A percentile compares a stretch with the other conserved stretches of the same genome.
These are phyloP conservation scores for Aphis gossypii DNA, from an alignment of 1,140 invertebrate species.

Conservation along the genomic window DNA sequence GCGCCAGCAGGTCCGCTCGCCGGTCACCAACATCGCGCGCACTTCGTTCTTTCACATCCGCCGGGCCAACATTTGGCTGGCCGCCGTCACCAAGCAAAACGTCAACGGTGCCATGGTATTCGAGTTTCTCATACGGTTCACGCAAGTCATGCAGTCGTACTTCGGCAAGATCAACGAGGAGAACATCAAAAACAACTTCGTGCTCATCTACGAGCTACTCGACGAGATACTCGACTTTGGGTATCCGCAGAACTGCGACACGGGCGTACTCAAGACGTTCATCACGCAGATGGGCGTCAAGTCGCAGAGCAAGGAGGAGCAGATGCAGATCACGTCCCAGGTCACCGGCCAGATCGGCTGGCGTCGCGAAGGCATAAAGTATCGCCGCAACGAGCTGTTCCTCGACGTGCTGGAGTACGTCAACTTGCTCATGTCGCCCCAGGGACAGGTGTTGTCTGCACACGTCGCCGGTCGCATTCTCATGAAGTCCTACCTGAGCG, in stretches of 20 bases:
- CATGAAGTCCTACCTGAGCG: constrained; percentile 99
- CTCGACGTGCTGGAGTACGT: constrained; percentile 99
- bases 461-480: constrained; percentile 99
- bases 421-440: constrained; percentile 99
- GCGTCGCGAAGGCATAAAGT: constrained; percentile 99
- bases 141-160: constrained; percentile 89
- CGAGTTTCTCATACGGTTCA: constrained; percentile 97
- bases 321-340: constrained; percentile 99
- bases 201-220: constrained; percentile 97
- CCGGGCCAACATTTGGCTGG: constrained; percentile 98
- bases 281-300: constrained; percentile 99
- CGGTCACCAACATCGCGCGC: constrained; percentile 98
- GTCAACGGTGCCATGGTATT: constrained; percentile 99
- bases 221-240: constrained; percentile 99
- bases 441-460: constrained; percentile 98
- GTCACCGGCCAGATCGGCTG: constrained; percentile 99
- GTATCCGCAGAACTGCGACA: constrained; percentile 99
- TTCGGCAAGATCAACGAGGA: constrained; percentile 99
- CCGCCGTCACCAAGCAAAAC: constrained; percentile 99
- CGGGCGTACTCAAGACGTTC: constrained; percentile 98
- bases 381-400: constrained; percentile 97
- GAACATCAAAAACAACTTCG: constrained; percentile 99
- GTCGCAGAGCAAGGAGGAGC: constrained; percentile 98
- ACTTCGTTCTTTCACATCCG: constrained; percentile 99
- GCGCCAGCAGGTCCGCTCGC: constrained; percentile 96